A percentile compares a stretch with the other conserved stretches of the same genome.
Evolutionary conservation across 2,797 vertebrate genomes (phyloP).

Genomic region (Hybognathus amarus): DNA sequence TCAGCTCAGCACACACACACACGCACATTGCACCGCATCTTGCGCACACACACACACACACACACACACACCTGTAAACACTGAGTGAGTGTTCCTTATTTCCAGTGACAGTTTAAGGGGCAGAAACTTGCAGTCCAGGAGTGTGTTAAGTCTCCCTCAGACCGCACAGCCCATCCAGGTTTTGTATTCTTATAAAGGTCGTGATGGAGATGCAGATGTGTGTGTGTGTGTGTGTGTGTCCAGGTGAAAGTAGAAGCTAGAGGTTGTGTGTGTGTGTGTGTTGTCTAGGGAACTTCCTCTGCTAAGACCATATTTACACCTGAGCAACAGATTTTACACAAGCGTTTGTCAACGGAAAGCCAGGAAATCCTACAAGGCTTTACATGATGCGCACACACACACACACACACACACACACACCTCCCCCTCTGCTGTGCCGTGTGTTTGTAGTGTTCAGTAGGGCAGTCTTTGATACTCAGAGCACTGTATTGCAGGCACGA

Average conservation of each 20-base stretch:
- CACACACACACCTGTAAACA: too few species aligned
- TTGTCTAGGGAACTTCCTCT: slow-evolving; percentile 55
- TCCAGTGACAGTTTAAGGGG: too few species aligned
- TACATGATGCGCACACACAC: slow-evolving; percentile 12
- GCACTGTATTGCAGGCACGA: slow-evolving; percentile 84
- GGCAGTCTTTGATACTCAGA: slow-evolving; percentile 83
- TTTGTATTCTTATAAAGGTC: background rate
- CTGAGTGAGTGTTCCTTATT: background rate
- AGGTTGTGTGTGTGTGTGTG: background rate
- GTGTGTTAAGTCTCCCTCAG: too few species aligned
- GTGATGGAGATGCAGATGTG: background rate
- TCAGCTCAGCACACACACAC: too few species aligned
- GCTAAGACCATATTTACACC: slow-evolving; percentile 50
- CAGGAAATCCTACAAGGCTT: slow-evolving; percentile 55
- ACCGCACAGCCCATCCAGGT: too few species aligned
- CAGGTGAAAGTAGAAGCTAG: too few species aligned
- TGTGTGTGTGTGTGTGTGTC: background rate
- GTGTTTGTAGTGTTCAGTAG: slow-evolving; percentile 74
- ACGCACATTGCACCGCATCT: too few species aligned
- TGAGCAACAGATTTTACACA: slow-evolving; percentile 47
- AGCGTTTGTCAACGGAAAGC: slow-evolving; percentile 54
- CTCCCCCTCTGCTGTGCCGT: background rate
- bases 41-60: too few species aligned
- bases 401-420: slow-evolving; percentile 45
- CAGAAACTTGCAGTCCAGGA: too few species aligned